Base-by-base conservation (phyloP, 2,888 invertebrate species). In the Ophion obscuratus region DNA sequence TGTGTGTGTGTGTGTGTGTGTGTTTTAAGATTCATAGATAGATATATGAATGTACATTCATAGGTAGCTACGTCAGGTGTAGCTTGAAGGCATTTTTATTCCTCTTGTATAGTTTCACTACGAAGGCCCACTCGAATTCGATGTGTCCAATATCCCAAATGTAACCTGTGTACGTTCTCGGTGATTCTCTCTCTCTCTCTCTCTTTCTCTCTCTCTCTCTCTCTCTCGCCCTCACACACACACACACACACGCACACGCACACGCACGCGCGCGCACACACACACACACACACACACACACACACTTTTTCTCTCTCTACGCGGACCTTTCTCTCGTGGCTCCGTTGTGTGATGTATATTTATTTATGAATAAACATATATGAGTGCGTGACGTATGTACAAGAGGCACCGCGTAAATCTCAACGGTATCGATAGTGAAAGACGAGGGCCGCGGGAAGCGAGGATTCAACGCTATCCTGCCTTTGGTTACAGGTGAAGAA, bases 361-460 rank as follows among this genome's bases (percentile, higher is more conserved):
- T 66, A 61, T 57, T 17, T 27, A 73, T 74, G 31, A 31, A 31
- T 31, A 31, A 31, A 31, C 31, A 7, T 40, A 40, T 40, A 40
- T 40, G 6, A 40, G 40, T 40, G 40, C 40, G 1, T 40, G 40
- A 40, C 40, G 7, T 77, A 59, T 73, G 71, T 66, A 70, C 53
- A 75, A 73, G 78, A 82, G 81, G 87, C 81, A 88, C 89, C 89
- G 90, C 91, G 92, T 93, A 93, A 93, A 93, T 94, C 91, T 92
- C 92, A 93, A 93, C 92, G 92, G 92, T 92, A 93, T 93, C 91
- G 90, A 80, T 81, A 90, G 31, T 73, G 74, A 88, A 89, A 90
- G 62, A 90, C 89, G 90, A 88, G 80, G 24, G 17, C 89, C 40
- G 0, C 1, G 40, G 0, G 83, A 88, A 86, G 84, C 88, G 92